These are phyloP conservation scores for Osmoderma eremita DNA, from an alignment of 2,888 invertebrate species.

Conservation along the genomic window DNA sequence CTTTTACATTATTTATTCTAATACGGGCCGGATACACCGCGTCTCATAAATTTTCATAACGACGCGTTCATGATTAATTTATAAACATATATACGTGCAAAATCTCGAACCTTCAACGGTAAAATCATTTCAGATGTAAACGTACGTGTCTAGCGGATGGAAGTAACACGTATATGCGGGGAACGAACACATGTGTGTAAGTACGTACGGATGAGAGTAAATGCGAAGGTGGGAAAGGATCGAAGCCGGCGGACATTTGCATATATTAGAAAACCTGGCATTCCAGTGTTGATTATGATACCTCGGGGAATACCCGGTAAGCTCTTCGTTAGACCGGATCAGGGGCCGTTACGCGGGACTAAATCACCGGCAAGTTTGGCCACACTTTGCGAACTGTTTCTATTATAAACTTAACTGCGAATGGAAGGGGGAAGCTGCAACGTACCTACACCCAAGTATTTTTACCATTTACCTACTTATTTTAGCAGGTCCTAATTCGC, in stretches of 20 bases:
- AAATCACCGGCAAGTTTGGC: conserved; percentile 47
- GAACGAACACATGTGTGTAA: conserved; percentile 19
- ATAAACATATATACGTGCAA: too few species aligned
- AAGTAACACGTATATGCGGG: neutral
- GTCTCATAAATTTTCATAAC: too few species aligned
- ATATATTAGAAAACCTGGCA: conserved; percentile 56
- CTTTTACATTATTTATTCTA: too few species aligned
- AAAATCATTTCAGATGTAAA: too few species aligned
- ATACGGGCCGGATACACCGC: too few species aligned
- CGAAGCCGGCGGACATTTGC: conserved; percentile 52
- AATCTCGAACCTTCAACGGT: too few species aligned
- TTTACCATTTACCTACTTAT: neutral
- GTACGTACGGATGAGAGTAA: conserved; percentile 1
- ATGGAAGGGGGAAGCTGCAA: neutral
- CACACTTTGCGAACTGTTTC: conserved; percentile 38
- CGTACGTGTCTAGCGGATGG: too few species aligned
- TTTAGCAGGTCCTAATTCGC: neutral
- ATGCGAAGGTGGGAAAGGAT: conserved; percentile 21
- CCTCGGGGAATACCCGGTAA: conserved; percentile 54
- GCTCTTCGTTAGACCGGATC: conserved; percentile 49
- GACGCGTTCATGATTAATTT: too few species aligned
- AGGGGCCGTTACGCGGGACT: conserved; percentile 44
- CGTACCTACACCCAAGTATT: neutral
- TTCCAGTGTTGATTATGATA: conserved; percentile 54
- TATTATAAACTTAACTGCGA: conserved; percentile 23